These are phyloP conservation scores for Brachyptera putata DNA, from an alignment of 2,888 invertebrate species.

Conservation along the genomic window DNA sequence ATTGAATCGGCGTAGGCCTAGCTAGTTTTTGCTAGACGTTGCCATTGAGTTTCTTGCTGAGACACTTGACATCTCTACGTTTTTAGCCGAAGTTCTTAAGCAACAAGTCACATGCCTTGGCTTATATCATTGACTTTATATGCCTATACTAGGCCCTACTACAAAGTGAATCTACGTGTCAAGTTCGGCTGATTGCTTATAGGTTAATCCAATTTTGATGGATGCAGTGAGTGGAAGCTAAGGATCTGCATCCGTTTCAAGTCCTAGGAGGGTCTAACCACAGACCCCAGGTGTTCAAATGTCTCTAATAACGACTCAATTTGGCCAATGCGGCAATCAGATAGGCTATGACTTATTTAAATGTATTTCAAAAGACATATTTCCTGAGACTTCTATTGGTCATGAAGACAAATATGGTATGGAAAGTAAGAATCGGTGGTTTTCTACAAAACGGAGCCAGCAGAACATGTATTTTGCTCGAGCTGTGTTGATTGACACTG, in stretches of 20 bases:
- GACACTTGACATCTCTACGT: too few species aligned
- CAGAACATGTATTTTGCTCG: constrained; percentile 43
- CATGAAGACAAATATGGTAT: constrained; percentile 41
- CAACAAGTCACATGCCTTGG: too few species aligned
- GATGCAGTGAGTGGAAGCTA: not conserved
- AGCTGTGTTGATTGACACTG: constrained; percentile 50
- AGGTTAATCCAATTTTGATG: too few species aligned
- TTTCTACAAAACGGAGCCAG: constrained; percentile 40
- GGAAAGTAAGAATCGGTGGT: constrained; percentile 46
- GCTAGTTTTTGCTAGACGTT: too few species aligned
- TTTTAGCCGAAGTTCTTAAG: too few species aligned
- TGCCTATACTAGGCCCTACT: too few species aligned
- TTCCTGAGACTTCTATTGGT: constrained; percentile 37
- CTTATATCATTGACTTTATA: too few species aligned
- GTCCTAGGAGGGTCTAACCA: not conserved
- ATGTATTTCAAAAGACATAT: constrained; percentile 45
- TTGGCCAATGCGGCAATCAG: constrained; percentile 55
- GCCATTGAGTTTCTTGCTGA: too few species aligned
- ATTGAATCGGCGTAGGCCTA: too few species aligned
- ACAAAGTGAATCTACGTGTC: too few species aligned
- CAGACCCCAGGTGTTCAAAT: too few species aligned
- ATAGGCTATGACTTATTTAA: constrained; percentile 47
- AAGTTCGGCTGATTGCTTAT: too few species aligned
- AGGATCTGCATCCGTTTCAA: not conserved
- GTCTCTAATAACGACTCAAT: constrained; percentile 47